Conservation (phyloP, 92 coral and sea anemone genomes). For the Micromussa lordhowensis region DNA sequence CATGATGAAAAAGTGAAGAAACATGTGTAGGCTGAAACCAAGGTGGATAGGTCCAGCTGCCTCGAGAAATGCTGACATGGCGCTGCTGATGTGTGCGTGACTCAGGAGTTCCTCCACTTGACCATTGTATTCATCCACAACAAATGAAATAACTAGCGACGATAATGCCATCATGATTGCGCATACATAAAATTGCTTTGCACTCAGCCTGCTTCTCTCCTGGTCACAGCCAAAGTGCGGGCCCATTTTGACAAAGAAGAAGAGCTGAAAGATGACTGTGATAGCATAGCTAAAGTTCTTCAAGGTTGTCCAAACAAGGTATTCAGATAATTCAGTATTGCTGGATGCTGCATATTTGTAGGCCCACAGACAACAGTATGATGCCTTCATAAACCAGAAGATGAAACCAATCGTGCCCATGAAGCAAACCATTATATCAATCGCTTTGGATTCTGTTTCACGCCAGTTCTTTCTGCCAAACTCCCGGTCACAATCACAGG, state of each 20-base stretch:
- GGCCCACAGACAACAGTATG: conserved; percentile 73
- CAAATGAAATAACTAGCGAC: conserved; percentile 67
- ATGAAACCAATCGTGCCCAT: conserved; percentile 80
- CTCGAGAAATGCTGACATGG: conserved; percentile 63
- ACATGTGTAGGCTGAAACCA: conserved; percentile 87
- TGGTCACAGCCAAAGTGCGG: conserved; percentile 72
- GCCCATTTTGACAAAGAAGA: conserved; percentile 89
- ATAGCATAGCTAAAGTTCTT: conserved; percentile 68
- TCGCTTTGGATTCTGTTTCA: conserved; percentile 85
- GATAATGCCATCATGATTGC: conserved; percentile 79
- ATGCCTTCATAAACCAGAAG: conserved; percentile 79
- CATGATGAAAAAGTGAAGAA: conserved; percentile 81
- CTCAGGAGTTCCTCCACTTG: conserved; percentile 65
- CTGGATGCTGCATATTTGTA: conserved; percentile 13
- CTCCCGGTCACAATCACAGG: not conserved
- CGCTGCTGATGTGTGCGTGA: conserved; percentile 50
- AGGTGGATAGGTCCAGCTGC: conserved; percentile 85
- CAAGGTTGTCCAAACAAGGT: conserved; percentile 73
- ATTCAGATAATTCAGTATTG: conserved; percentile 16
- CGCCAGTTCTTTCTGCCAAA: conserved; percentile 71
- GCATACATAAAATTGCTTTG: conserved; percentile 71
- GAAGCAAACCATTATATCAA: conserved; percentile 88
- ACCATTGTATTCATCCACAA: conserved; percentile 85
- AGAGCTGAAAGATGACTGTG: conserved; percentile 79
- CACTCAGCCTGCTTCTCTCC: conserved; percentile 42